Conservation (phyloP, 2,113 vertebrate genomes). For the Cromileptes altivelis region DNA sequence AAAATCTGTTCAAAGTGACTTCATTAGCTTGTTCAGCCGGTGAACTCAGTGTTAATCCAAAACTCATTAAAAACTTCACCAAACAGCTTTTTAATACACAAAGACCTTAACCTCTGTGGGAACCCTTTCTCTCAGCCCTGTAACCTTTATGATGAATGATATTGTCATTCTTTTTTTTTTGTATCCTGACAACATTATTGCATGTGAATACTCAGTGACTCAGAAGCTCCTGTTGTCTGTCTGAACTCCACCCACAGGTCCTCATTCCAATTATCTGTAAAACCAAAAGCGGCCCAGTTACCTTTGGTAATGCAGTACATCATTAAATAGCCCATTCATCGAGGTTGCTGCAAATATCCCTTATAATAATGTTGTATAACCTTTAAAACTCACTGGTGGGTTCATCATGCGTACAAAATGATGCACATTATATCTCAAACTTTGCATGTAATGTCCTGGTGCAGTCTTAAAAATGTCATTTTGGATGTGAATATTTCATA, state of each 20-base stretch:
- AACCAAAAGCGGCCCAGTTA: background rate
- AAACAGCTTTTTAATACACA: background rate
- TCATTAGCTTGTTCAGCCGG: too few species aligned
- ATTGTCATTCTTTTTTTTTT: background rate
- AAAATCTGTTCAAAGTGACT: background rate
- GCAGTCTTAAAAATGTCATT: background rate
- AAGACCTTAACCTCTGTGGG: background rate
- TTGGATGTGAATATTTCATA: background rate
- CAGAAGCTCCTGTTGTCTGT: background rate
- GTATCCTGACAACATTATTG: background rate
- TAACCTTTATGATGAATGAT: too few species aligned
- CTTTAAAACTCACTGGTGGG: too few species aligned
- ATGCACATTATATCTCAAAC: too few species aligned
- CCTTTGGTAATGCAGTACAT: too few species aligned
- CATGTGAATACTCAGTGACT: background rate
- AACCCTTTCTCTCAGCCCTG: background rate
- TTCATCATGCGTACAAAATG: too few species aligned
- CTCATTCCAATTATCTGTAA: background rate
- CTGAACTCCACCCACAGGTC: background rate
- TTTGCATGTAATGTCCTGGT: too few species aligned
- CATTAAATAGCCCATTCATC: background rate
- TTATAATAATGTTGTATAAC: too few species aligned
- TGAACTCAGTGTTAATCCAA: background rate
- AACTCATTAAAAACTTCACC: background rate
- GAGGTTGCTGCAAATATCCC: background rate